These are phyloP conservation scores for Ophonus ardosiacus DNA, from an alignment of 2,888 invertebrate species.

Conservation along the genomic window DNA sequence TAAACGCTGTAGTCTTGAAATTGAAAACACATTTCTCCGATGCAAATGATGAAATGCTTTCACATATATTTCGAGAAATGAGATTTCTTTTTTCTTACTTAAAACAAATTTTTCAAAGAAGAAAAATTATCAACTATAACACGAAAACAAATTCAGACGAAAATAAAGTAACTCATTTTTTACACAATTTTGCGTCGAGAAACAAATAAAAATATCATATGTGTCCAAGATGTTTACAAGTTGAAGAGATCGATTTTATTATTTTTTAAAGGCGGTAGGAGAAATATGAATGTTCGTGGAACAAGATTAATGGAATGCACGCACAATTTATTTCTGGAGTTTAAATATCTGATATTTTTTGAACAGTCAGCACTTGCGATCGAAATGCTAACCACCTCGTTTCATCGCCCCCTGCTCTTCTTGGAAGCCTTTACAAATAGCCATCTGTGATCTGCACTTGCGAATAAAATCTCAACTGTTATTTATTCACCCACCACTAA, in stretches of 20 bases:
- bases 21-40: constrained; percentile 43
- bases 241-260: constrained; percentile 38
- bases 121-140: background rate
- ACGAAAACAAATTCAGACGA: background rate
- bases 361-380: constrained; percentile 46
- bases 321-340: constrained; percentile 55
- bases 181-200: background rate
- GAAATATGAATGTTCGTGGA: constrained; percentile 36
- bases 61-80: background rate
- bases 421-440: constrained; percentile 15
- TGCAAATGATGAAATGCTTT: constrained; percentile 11
- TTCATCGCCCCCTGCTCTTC: constrained; percentile 1
- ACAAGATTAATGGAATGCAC: constrained; percentile 57
- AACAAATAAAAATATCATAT: constrained; percentile 40
- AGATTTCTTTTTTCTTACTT: background rate
- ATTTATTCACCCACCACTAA: too few relatives aligned
- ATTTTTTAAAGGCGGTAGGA: constrained; percentile 41
- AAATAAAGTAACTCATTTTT: constrained; percentile 13
- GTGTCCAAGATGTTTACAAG: constrained; percentile 33
- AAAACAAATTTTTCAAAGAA: background rate
- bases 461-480: background rate
- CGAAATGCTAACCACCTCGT: constrained; percentile 23
- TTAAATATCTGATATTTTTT: constrained; percentile 58
- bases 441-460: constrained; percentile 14
- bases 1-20: constrained; percentile 20